A percentile compares a stretch with the other conserved stretches of the same genome.
These are phyloP conservation scores for Heteromyza rotundicornis DNA, from an alignment of 2,888 invertebrate genomes.

Conservation along the genomic window DNA sequence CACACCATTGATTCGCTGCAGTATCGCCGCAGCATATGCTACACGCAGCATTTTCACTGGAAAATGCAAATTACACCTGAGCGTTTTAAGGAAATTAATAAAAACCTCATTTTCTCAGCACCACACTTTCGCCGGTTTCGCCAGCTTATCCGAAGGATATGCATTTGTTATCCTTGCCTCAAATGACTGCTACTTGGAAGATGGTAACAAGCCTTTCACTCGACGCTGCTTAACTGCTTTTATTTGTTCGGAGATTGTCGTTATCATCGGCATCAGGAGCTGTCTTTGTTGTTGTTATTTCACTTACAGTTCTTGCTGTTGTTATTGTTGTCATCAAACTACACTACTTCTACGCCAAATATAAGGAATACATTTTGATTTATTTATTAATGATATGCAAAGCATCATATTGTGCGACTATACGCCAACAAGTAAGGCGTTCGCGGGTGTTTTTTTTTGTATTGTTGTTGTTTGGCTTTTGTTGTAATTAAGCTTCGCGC, in stretches of 20 bases:
- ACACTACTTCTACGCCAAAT: too few species aligned
- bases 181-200: too few species aligned
- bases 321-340: conserved; percentile 18
- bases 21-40: neutral
- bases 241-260: neutral
- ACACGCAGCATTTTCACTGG: neutral
- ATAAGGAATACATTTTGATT: conserved; percentile 44
- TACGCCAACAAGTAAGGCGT: neutral
- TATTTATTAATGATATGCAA: conserved; percentile 57
- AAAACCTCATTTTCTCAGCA: too few species aligned
- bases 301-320: neutral
- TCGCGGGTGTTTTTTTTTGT: neutral
- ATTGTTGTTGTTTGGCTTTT: conserved; percentile 40
- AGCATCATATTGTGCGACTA: conserved; percentile 12
- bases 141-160: too few species aligned
- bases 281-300: neutral
- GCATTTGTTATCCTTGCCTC: neutral
- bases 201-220: conserved; percentile 36
- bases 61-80: neutral
- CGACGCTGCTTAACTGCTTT: conserved; percentile 48
- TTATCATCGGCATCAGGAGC: conserved; percentile 4
- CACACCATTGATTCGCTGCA: too few species aligned
- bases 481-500: conserved; percentile 50
- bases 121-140: neutral
- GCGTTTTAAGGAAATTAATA: too few species aligned